Evolutionary conservation across 2,113 vertebrate species (phyloP), one percentile per base, ranked within the genome.

Genomic region (Menidia beryllina): DNA sequence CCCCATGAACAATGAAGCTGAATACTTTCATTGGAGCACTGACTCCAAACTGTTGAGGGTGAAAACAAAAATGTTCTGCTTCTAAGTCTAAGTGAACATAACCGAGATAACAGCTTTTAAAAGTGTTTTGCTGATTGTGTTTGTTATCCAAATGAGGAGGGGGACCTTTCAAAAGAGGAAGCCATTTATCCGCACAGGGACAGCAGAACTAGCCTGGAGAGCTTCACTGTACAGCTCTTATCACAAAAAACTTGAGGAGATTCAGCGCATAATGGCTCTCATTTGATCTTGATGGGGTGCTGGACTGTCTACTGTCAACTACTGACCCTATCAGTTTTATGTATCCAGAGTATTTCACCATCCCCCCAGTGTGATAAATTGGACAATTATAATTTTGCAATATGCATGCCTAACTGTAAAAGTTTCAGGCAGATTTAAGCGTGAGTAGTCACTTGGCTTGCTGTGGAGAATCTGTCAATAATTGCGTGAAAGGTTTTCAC

Each of bases 161-260:
- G 79, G 84, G 87, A 87, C 72, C 71, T 91, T 90, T 87, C 71
- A 90, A 67, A 85, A 91, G 86, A 91, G 89, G 88, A 92, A 92
- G 86, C 66, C 75, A 79, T 89, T 90, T 89, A 88, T 92, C 90
- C 88, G 74, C 55, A 45, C 56, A 60, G 72, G 84, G 82, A 86
- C 88, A 84, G 84, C 86, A 71, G 62, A 68, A 55, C 67, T 67
- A 81, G 86, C 90, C 91, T 93, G 91, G 90, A 92, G 79, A 91
- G 75, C 57, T 68, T 92, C 91, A 92, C 65, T 69, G 60, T 20
- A 65, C 60, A 77, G 45, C 71, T 86, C 85, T 92, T 92, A 92
- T 93, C 91, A 45, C 2, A 2, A 77, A 83, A 85, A 88, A 79
- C 77, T 81, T 45, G 65, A 71, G 59, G 69, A 65, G 55, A 87